These are phyloP conservation scores for Actinia equina DNA, from an alignment of 64 coral and sea anemone genomes.

Conservation along the genomic window DNA sequence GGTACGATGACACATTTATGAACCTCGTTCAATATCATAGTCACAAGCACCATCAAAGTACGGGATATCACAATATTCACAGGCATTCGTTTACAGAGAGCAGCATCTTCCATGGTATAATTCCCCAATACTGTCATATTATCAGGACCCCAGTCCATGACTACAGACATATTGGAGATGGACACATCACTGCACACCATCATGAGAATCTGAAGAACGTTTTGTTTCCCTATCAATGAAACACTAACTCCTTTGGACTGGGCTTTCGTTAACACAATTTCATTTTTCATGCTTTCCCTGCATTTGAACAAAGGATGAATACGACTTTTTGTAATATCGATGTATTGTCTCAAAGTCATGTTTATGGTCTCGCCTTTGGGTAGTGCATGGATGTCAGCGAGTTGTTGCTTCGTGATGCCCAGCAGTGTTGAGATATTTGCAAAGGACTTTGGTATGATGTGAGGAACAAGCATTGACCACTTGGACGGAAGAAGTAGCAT, in stretches of 20 bases:
- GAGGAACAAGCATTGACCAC: conserved; percentile 9
- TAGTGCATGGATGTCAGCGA: background rate
- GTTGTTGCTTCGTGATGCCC: conserved; percentile 3
- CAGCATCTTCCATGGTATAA: conserved; percentile 42
- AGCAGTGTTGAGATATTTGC: conserved; percentile 9
- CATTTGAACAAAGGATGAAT: conserved; percentile 39
- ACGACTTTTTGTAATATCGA: background rate
- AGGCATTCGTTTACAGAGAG: conserved; percentile 14
- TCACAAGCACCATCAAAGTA: background rate
- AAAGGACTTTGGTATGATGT: conserved; percentile 12
- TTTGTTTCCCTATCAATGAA: conserved; percentile 30
- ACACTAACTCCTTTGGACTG: conserved; percentile 7
- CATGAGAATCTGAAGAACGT: conserved; percentile 36
- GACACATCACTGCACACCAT: conserved; percentile 33
- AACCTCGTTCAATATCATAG: conserved; percentile 2
- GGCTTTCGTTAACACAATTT: conserved; percentile 10
- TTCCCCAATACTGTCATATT: conserved; percentile 30
- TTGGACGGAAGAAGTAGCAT: conserved; percentile 5
- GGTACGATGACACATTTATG: background rate
- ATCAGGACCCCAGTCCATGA: conserved; percentile 49
- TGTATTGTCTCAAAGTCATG: conserved; percentile 44
- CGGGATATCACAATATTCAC: background rate
- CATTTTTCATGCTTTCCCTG: conserved; percentile 17
- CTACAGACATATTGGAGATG: conserved; percentile 45
- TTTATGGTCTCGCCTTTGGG: conserved; percentile 3